Evolutionary conservation across 2,113 vertebrate species (phyloP), one percentile per base, ranked within the genome.

Genomic region (Orycteropus afer): DNA sequence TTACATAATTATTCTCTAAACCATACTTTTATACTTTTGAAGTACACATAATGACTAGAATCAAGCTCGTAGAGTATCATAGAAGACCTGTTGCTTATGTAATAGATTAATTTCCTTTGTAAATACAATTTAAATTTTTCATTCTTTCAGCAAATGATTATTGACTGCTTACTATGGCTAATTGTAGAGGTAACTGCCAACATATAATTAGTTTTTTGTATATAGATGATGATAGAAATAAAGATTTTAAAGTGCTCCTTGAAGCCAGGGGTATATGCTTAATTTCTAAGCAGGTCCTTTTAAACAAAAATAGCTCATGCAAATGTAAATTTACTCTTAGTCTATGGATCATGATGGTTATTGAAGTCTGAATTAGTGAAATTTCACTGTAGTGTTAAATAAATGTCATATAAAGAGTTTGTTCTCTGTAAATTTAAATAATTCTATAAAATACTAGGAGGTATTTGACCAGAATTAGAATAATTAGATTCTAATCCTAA

Each of bases 391-490:
- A 29, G 51, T 93, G 34, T 47, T 40, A 57, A 42, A 40, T 37
- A 81, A 55, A 47, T 49, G 81, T 86, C 42, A 51, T 86, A 67
- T 86, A 74, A 74, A 49, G 47, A 82, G 69, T 34, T 83, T 77
- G 65, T 88, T 76, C 53, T 76, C 82, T 40, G 49, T 76, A 91
- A 69, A 82, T 69, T 59, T 77, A 51, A 88, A 87, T 37, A 59
- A 42, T 15, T 82, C 34, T 88, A 78, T 61, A 57, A 80, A 71
- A 51, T 57, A 86, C 34, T 80, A 34, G 67, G 81, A 87, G 17
- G 57, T 51, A n/a, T 82, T 88, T 59, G 47, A 83, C 15, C 22
- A n/a, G 29, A 84, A 63, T 95, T 84, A 92, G 79, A 92, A 94
- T 57, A 27, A 34, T 63, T 14, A 9, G 42, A 37, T 61, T 59